phyloP scores from a whole-genome alignment of 2,888 invertebrate genomes.

The Bibio marci region DNA sequence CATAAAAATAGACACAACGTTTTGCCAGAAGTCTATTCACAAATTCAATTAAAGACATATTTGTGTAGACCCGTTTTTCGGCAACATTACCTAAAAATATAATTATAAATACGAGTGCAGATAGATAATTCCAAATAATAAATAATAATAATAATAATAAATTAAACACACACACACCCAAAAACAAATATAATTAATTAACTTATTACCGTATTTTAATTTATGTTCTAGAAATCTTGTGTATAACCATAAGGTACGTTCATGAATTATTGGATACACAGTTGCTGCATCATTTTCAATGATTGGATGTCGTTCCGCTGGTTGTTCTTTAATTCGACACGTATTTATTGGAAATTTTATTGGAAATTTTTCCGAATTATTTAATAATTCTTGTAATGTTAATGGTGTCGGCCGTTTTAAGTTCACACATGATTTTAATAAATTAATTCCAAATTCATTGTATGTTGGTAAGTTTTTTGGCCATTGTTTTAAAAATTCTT shows the following conservation, averaged over 20 bases:
- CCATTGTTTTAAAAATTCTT: constrained; percentile 17
- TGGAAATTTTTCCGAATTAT: constrained; percentile 8
- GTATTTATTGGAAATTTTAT: constrained; percentile 20
- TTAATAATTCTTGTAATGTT: constrained; percentile 5
- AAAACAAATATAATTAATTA: no score
- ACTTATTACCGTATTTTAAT: no score
- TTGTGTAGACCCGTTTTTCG: constrained; percentile 34
- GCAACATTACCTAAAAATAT: no score
- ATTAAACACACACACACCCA: no score
- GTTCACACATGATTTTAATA: constrained; percentile 16
- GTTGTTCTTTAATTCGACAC: constrained; percentile 20
- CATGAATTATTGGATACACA: constrained; percentile 51
- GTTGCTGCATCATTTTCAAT: constrained; percentile 30
- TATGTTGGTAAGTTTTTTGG: constrained; percentile 9
- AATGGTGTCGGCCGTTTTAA: constrained; percentile 7
- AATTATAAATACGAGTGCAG: no score
- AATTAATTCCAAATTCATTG: constrained; percentile 14
- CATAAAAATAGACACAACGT: constrained; percentile 34
- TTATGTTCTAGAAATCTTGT: constrained; percentile 46
- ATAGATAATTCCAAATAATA: no score
- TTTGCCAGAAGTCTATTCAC: constrained; percentile 34
- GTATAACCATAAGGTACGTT: constrained; percentile 41
- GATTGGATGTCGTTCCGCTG: constrained; percentile 12
- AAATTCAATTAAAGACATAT: constrained; percentile 30
- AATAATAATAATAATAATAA: no score